phyloP scores from a whole-genome alignment of 2,888 invertebrate genomes.

The Conchocele bisecta region DNA sequence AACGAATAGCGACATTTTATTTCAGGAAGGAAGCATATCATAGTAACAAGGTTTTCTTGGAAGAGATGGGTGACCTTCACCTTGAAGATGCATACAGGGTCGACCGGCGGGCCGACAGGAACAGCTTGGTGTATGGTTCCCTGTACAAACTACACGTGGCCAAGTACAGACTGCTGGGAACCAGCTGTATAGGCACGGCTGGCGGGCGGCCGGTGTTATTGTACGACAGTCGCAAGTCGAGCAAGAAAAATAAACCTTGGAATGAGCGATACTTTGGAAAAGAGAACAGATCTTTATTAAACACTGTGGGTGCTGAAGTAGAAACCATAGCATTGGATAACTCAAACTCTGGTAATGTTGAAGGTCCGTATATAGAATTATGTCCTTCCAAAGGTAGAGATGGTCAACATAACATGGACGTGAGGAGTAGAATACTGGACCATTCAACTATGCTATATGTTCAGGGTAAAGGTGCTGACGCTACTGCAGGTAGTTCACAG shows the following conservation, averaged over 20 bases:
- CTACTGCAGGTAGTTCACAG: conserved; percentile 4
- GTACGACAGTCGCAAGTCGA: conserved; percentile 35
- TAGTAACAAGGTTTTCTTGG: conserved; percentile 71
- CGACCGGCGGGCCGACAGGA: conserved; percentile 77
- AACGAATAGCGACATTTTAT: too few species aligned
- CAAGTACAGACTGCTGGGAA: conserved; percentile 60
- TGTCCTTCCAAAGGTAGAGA: not conserved
- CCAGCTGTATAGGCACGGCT: conserved; percentile 55
- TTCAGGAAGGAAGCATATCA: conserved; percentile 42
- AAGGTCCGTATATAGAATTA: conserved; percentile 7
- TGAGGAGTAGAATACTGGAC: conserved; percentile 67
- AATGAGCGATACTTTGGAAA: conserved; percentile 69
- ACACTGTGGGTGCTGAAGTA: conserved; percentile 24
- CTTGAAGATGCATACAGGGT: conserved; percentile 77
- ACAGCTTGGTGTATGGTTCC: conserved; percentile 78
- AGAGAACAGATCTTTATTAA: conserved; percentile 56
- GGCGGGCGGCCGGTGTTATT: conserved; percentile 20
- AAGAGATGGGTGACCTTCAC: conserved; percentile 71
- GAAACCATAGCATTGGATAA: not conserved
- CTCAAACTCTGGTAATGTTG: not conserved
- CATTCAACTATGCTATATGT: conserved; percentile 72
- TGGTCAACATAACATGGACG: conserved; percentile 21
- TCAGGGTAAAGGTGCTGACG: conserved; percentile 65
- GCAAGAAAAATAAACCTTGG: conserved; percentile 48
- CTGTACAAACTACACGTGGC: conserved; percentile 79